These are phyloP conservation scores for Euclidia mi DNA, from an alignment of 2,888 invertebrate species.

Conservation along the genomic window DNA sequence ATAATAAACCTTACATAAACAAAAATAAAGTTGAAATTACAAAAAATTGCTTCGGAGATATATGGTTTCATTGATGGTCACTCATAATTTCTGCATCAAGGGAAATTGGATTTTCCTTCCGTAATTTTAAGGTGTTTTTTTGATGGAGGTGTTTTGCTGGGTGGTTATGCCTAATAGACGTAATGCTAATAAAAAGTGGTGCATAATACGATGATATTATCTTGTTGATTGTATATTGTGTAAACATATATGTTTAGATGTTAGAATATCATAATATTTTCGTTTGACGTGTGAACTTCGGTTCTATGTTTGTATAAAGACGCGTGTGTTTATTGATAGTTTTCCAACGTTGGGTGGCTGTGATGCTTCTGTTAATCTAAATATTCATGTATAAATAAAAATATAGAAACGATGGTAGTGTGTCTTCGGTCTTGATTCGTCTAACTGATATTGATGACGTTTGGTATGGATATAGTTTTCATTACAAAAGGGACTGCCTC, in stretches of 20 bases:
- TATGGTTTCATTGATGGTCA: slow-evolving; percentile 49
- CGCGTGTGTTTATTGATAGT: slow-evolving; percentile 31
- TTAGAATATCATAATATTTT: slow-evolving; percentile 56
- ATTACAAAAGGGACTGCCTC: no score
- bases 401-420: no score
- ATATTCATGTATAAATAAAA: no score
- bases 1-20: background rate
- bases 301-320: slow-evolving; percentile 34
- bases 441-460: no score
- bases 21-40: slow-evolving; percentile 24
- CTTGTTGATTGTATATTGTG: slow-evolving; percentile 45
- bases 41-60: slow-evolving; percentile 26
- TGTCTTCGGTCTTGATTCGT: no score
- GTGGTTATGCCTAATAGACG: slow-evolving; percentile 57
- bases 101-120: slow-evolving; percentile 23
- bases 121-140: slow-evolving; percentile 27
- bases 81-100: slow-evolving; percentile 22
- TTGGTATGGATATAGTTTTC: no score
- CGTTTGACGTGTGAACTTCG: slow-evolving; percentile 44
- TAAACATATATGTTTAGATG: slow-evolving; percentile 52
- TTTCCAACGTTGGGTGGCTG: slow-evolving; percentile 16
- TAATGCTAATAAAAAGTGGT: slow-evolving; percentile 45
- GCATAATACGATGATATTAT: slow-evolving; percentile 50
- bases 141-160: slow-evolving; percentile 26
- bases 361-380: slow-evolving; percentile 23